Conservation (phyloP, 2,888 invertebrate species). For the Platerodrilus igneus region DNA sequence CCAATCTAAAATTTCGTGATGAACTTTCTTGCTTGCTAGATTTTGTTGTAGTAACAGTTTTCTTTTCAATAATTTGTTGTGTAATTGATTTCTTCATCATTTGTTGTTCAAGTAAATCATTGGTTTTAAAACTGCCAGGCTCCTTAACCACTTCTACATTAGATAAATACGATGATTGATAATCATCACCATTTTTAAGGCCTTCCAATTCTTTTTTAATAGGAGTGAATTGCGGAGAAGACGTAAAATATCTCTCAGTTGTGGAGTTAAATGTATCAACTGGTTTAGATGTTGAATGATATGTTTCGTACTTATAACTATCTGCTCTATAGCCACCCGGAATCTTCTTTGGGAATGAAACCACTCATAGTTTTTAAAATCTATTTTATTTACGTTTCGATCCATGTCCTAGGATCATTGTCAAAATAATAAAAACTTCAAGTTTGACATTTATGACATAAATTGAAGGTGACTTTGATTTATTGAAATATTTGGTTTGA, state of each 20-base stretch:
- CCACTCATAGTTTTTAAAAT: no score
- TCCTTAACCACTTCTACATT: constrained; percentile 43
- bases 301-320: constrained; percentile 43
- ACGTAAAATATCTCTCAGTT: constrained; percentile 44
- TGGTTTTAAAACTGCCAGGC: constrained; percentile 45
- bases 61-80: constrained; percentile 64
- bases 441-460: no score
- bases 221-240: constrained; percentile 33
- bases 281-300: constrained; percentile 40
- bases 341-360: no score
- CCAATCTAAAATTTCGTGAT: constrained; percentile 45
- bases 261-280: constrained; percentile 34
- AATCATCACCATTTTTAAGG: constrained; percentile 32
- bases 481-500: no score
- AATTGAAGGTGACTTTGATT: no score
- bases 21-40: constrained; percentile 45
- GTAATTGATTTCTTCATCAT: constrained; percentile 65
- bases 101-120: constrained; percentile 60
- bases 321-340: constrained; percentile 45
- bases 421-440: no score
- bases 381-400: no score
- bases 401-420: no score
- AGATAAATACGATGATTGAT: constrained; percentile 38
- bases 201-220: constrained; percentile 30
- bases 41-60: constrained; percentile 61